A percentile compares a stretch with the other conserved stretches of the same genome.
These are phyloP conservation scores for Rhopilema esculentum DNA, from an alignment of 30 jellyfish, hydroid and myxozoan species.

Conservation along the genomic window DNA sequence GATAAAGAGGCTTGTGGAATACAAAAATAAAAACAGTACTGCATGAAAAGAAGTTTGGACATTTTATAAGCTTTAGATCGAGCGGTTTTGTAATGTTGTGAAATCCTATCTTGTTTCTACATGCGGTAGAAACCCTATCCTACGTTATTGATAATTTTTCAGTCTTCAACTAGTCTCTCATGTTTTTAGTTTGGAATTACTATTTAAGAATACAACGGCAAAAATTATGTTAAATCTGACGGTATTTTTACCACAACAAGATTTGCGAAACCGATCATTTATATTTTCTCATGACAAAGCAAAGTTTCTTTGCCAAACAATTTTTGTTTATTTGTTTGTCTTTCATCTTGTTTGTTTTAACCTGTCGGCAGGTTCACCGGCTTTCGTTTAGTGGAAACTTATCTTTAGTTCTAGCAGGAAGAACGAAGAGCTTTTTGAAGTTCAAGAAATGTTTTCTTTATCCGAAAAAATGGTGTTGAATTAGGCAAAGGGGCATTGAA, in stretches of 20 bases:
- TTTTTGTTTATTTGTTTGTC: neutral
- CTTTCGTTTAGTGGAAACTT: too few species aligned
- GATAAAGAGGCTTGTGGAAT: neutral
- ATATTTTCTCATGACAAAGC: neutral
- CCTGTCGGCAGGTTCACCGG: neutral
- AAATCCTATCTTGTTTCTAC: neutral
- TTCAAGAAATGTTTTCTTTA: too few species aligned
- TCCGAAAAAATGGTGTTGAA: too few species aligned
- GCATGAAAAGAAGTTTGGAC: neutral
- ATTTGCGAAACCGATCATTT: neutral
- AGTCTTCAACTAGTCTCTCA: neutral
- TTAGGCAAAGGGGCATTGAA: too few species aligned
- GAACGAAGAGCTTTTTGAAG: too few species aligned
- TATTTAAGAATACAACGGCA: too few species aligned
- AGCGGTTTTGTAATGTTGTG: neutral
- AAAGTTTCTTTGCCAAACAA: neutral
- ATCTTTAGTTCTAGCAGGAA: too few species aligned
- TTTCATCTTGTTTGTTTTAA: neutral
- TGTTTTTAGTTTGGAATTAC: too few species aligned
- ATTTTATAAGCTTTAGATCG: neutral
- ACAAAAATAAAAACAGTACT: too few species aligned
- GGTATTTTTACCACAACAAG: neutral
- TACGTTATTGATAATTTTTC: neutral
- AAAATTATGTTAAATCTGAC: neutral
- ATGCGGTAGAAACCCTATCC: neutral